Conservation (phyloP, 2,113 vertebrate species). For the Indicator maculatus region DNA sequence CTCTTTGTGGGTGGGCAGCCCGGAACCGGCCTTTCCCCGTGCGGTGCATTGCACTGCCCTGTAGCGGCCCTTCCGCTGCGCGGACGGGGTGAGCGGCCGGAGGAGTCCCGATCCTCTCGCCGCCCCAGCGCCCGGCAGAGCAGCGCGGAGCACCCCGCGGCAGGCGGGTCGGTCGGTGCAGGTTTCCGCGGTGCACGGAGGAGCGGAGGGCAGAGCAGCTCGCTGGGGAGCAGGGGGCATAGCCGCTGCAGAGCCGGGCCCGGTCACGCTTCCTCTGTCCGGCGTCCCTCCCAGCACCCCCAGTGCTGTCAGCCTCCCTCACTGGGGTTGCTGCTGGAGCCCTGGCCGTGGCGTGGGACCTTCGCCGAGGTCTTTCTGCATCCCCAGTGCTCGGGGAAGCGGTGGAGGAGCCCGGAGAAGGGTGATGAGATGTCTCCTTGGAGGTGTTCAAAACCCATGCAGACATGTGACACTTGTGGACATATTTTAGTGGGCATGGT, state of each 20-base stretch:
- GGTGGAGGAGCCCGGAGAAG: fast-evolving
- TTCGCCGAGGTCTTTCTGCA: fast-evolving
- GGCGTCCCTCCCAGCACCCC: not conserved
- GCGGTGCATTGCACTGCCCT: too few relatives aligned
- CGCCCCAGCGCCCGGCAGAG: not conserved
- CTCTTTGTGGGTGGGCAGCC: not conserved
- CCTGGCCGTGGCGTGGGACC: not conserved
- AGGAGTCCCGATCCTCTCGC: not conserved
- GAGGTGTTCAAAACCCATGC: too few relatives aligned
- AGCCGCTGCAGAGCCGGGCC: not conserved
- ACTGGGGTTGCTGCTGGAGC: not conserved
- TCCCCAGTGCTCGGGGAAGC: not conserved
- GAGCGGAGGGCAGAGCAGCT: not conserved
- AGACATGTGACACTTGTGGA: too few relatives aligned
- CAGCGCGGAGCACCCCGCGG: not conserved
- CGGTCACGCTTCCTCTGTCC: not conserved
- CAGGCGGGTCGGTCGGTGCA: not conserved
- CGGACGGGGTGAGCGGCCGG: not conserved
- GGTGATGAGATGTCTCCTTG: too few relatives aligned
- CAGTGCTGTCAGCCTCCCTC: not conserved
- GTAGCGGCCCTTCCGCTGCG: not conserved
- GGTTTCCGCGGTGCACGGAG: not conserved
- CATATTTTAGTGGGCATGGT: too few relatives aligned
- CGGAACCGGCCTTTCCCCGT: not conserved
- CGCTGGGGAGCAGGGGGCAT: not conserved